Evolutionary conservation across 2,888 invertebrate genomes (phyloP).

Genomic region (Cryptosula pallasiana): DNA sequence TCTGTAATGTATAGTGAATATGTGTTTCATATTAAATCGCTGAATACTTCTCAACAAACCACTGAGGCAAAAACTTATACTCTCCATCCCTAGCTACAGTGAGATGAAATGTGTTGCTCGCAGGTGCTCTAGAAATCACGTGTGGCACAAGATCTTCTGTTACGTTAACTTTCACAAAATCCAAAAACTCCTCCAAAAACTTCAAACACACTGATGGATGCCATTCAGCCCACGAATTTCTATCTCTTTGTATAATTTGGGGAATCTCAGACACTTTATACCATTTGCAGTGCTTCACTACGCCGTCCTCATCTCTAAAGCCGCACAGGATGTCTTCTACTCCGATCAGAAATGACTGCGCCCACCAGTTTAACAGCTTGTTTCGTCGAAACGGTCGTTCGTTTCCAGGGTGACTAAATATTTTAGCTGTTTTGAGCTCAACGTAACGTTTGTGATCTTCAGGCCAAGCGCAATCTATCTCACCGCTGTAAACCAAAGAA

Average conservation of each 20-base stretch:
- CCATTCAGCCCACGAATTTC: slow-evolving; percentile 50
- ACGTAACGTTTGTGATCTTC: slow-evolving; percentile 57
- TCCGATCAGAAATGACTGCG: slow-evolving; percentile 69
- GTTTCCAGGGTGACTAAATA: slow-evolving; percentile 59
- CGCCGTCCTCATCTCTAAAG: slow-evolving; percentile 65
- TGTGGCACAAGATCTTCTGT: slow-evolving; percentile 36
- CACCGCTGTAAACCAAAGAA: slow-evolving; percentile 66
- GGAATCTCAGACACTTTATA: slow-evolving; percentile 55
- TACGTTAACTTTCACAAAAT: slow-evolving; percentile 55
- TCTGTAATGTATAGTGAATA: too few relatives aligned
- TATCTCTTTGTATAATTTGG: slow-evolving; percentile 32
- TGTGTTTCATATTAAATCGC: too few relatives aligned
- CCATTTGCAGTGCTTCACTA: slow-evolving; percentile 60
- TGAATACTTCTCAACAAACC: slow-evolving; percentile 3
- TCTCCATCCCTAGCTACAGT: background rate
- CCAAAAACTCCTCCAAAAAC: slow-evolving; percentile 64
- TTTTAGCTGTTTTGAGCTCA: slow-evolving; percentile 67
- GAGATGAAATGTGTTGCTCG: slow-evolving; percentile 14
- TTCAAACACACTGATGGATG: slow-evolving; percentile 63
- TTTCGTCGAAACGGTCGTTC: slow-evolving; percentile 54
- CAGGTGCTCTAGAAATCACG: background rate
- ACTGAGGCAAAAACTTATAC: slow-evolving; percentile 4
- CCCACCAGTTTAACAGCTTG: slow-evolving; percentile 69
- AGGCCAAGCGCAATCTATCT: slow-evolving; percentile 63
- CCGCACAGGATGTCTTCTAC: slow-evolving; percentile 67